Conservation (phyloP, 1,140 invertebrate genomes). For the Eriosoma lanigerum region DNA sequence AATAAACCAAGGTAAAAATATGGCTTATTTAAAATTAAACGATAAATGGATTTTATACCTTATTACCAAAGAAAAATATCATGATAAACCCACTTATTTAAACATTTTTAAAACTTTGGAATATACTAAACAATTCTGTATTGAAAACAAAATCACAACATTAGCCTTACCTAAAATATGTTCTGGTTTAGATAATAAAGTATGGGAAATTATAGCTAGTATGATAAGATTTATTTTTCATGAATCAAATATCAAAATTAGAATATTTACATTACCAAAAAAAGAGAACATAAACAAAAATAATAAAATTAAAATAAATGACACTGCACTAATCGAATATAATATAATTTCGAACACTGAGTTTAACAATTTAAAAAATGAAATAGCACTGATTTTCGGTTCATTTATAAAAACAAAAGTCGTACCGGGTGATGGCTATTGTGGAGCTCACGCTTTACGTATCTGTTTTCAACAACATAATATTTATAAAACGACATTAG, state of each 20-base stretch:
- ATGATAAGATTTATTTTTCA: not conserved
- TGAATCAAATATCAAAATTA: not conserved
- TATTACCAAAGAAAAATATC: too few species aligned
- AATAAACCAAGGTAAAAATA: too few species aligned
- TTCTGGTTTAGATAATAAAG: not conserved
- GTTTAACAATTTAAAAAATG: not conserved
- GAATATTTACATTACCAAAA: not conserved
- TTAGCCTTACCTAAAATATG: not conserved
- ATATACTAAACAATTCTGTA: not conserved
- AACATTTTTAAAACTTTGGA: not conserved
- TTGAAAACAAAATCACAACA: not conserved
- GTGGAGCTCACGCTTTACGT: not conserved
- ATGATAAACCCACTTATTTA: too few species aligned
- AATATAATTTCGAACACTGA: not conserved
- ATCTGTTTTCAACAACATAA: not conserved
- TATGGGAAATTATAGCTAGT: not conserved
- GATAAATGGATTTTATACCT: too few species aligned
- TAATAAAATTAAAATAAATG: too few species aligned
- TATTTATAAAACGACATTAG: not conserved
- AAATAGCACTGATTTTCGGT: not conserved
- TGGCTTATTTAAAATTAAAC: too few species aligned
- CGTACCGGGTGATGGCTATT: not conserved
- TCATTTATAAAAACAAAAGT: not conserved
- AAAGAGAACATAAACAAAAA: not conserved
- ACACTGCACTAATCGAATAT: too few species aligned